Conservation (phyloP, 2,113 vertebrate genomes). For the human (Homo sapiens) region DNA sequence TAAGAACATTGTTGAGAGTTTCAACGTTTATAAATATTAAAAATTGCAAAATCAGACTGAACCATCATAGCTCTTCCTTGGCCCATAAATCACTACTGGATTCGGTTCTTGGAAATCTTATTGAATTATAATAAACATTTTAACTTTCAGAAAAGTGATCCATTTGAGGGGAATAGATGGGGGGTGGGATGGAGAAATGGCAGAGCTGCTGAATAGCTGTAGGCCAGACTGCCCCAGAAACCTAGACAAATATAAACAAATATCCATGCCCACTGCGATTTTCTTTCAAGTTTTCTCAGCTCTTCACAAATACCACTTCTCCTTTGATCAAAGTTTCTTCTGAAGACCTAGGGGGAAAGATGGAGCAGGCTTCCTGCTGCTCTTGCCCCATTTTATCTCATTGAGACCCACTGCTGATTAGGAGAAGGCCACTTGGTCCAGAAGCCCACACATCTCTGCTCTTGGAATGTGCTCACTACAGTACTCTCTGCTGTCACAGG, state of each 20-base stretch:
- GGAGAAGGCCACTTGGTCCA: conserved; percentile 80
- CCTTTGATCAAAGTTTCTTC: conserved; percentile 81
- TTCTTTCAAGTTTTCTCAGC: conserved; percentile 75
- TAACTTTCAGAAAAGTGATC: background rate
- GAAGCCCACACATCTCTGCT: conserved; percentile 57
- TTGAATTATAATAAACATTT: background rate
- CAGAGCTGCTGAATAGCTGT: background rate
- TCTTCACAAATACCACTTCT: conserved; percentile 70
- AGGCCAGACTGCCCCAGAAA: conserved; percentile 19
- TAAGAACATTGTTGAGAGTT: background rate
- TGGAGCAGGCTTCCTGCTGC: conserved; percentile 81
- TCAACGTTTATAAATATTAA: background rate
- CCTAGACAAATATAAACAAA: conserved; percentile 49
- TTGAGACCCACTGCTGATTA: conserved; percentile 76
- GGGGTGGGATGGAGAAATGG: background rate
- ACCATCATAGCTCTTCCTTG: background rate
- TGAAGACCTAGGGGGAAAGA: conserved; percentile 76
- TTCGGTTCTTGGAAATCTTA: background rate
- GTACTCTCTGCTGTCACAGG: conserved; percentile 67
- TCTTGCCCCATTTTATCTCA: conserved; percentile 81
- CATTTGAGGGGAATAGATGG: background rate
- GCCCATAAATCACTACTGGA: background rate
- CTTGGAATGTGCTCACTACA: conserved; percentile 76
- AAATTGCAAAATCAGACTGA: background rate
- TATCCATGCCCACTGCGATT: conserved; percentile 70